Evolutionary conservation across 1,140 invertebrate genomes (phyloP).

Genomic region (Apis florea): DNA sequence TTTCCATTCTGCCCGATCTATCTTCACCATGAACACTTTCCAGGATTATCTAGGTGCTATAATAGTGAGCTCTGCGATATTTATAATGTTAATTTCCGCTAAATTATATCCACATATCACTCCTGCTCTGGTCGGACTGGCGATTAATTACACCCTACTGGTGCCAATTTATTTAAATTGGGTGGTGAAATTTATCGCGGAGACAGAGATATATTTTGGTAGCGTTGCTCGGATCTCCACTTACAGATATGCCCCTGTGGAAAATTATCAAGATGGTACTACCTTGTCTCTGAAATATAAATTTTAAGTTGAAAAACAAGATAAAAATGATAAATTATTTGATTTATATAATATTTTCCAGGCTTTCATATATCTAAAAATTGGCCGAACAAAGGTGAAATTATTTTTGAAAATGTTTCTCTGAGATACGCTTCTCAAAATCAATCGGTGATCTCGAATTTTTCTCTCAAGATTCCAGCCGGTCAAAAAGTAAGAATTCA

Average conservation of each 20-base stretch:
- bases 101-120: slow-evolving; percentile 81
- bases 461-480: slow-evolving; percentile 83
- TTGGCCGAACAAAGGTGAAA: slow-evolving; percentile 87
- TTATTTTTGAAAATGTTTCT: slow-evolving; percentile 86
- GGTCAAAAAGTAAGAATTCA: slow-evolving; percentile 84
- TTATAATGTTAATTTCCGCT: slow-evolving; percentile 83
- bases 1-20: background rate
- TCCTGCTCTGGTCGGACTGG: slow-evolving; percentile 85
- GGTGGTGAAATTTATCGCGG: slow-evolving; percentile 89
- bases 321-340: background rate
- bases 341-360: slow-evolving; percentile 64
- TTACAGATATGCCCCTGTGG: slow-evolving; percentile 82
- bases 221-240: slow-evolving; percentile 87
- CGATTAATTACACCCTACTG: slow-evolving; percentile 90
- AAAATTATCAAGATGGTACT: slow-evolving; percentile 82
- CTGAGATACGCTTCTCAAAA: slow-evolving; percentile 84
- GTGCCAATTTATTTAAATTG: slow-evolving; percentile 91
- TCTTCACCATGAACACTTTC: slow-evolving; percentile 5
- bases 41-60: slow-evolving; percentile 91
- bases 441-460: slow-evolving; percentile 83
- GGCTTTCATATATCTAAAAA: slow-evolving; percentile 80
- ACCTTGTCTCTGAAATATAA: background rate
- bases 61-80: slow-evolving; percentile 87
- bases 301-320: too few species aligned
- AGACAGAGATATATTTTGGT: slow-evolving; percentile 90